Conservation (phyloP, 2,113 vertebrate species). For the Paracanthobrama guichenoti region DNA sequence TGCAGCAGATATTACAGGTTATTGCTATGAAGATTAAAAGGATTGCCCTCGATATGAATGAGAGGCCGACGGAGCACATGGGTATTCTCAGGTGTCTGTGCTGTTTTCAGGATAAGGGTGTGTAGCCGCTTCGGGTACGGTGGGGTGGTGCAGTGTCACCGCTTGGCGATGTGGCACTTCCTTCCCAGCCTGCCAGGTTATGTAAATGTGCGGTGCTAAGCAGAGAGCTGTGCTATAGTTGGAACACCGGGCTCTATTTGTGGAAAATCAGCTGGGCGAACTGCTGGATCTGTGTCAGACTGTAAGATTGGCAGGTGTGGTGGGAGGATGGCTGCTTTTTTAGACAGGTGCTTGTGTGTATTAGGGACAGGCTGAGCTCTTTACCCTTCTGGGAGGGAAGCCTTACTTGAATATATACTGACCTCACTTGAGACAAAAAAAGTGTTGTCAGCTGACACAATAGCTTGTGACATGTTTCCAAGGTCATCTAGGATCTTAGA, state of each 20-base stretch:
- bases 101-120: conserved; percentile 16
- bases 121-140: background rate
- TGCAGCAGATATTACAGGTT: conserved; percentile 36
- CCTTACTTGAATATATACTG: conserved; percentile 38
- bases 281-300: conserved; percentile 68
- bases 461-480: conserved; percentile 29
- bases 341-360: conserved; percentile 33
- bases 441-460: conserved; percentile 38
- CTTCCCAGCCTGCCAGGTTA: conserved; percentile 55
- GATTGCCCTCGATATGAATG: conserved; percentile 26
- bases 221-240: conserved; percentile 61
- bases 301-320: conserved; percentile 54
- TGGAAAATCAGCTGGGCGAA: conserved; percentile 61
- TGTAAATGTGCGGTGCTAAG: conserved; percentile 58
- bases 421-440: conserved; percentile 36
- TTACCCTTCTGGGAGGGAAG: conserved; percentile 10
- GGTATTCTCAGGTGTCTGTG: background rate
- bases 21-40: background rate
- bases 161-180: conserved; percentile 33
- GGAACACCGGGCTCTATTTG: conserved; percentile 65
- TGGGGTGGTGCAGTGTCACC: conserved; percentile 36
- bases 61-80: background rate
- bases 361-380: background rate
- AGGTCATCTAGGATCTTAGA: conserved; percentile 20
- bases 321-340: conserved; percentile 24